Evolutionary conservation across 2,113 vertebrate species (phyloP).

Genomic region (Sakesphorus luctuosus): DNA sequence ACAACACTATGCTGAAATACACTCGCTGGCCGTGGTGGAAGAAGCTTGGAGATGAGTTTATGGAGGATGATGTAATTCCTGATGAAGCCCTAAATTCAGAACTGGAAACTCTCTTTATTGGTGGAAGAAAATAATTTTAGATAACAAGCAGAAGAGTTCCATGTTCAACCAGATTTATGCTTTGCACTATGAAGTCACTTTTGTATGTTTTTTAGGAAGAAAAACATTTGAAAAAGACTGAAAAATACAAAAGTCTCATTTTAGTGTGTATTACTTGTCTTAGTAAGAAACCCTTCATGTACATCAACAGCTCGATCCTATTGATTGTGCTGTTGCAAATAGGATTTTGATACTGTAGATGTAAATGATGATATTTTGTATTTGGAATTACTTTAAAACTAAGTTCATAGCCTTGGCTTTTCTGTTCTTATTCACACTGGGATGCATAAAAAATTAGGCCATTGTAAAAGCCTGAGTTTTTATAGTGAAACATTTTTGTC

Average conservation of each 20-base stretch:
- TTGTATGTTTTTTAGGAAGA: background rate
- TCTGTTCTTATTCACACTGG: background rate
- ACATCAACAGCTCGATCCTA: background rate
- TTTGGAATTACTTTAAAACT: background rate
- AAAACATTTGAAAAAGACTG: background rate
- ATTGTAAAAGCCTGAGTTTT: background rate
- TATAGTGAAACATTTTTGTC: background rate
- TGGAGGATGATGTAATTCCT: conserved; percentile 65
- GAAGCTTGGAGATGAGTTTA: conserved; percentile 81
- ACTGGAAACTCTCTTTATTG: conserved; percentile 81
- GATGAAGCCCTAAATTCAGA: conserved; percentile 77
- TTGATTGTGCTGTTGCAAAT: background rate
- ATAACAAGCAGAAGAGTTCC: background rate
- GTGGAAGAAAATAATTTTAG: conserved; percentile 75
- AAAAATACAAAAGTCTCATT: background rate
- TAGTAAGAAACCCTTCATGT: background rate
- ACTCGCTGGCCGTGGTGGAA: conserved; percentile 89
- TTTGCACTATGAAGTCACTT: background rate
- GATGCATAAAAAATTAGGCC: background rate
- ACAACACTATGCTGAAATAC: conserved; percentile 81
- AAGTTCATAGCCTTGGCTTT: background rate
- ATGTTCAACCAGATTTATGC: background rate
- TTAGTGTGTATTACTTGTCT: background rate
- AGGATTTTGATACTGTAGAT: background rate
- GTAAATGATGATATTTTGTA: background rate